Conservation (phyloP, 1,140 invertebrate species). For the Drosophila willistoni region DNA sequence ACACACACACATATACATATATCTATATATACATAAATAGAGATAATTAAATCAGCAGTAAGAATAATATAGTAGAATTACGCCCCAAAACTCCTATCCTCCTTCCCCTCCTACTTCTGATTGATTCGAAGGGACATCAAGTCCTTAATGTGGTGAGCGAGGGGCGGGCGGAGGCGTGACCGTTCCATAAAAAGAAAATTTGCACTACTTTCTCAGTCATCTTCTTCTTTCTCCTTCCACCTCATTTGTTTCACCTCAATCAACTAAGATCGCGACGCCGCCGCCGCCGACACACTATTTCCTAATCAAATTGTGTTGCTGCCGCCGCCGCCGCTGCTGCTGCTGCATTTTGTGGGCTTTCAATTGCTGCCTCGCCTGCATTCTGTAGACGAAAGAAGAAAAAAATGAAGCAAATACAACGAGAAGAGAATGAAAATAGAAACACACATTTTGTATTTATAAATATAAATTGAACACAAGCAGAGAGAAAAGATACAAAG, state of each 20-base stretch:
- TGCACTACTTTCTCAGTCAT: too few relatives aligned
- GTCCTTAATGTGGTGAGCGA: too few relatives aligned
- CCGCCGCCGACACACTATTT: neutral
- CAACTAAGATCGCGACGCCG: too few relatives aligned
- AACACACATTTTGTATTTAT: constrained; percentile 51
- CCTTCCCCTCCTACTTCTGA: too few relatives aligned
- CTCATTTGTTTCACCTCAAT: too few relatives aligned
- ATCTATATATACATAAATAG: neutral
- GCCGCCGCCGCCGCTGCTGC: neutral
- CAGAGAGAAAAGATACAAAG: neutral
- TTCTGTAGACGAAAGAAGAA: constrained; percentile 52
- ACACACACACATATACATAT: neutral
- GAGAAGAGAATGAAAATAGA: neutral
- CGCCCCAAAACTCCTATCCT: neutral
- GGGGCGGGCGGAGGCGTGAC: too few relatives aligned
- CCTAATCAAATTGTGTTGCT: constrained; percentile 2
- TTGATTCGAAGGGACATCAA: too few relatives aligned
- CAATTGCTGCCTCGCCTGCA: constrained; percentile 61
- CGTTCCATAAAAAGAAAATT: too few relatives aligned
- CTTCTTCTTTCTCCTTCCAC: neutral
- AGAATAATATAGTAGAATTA: neutral
- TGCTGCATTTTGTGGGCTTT: constrained; percentile 54
- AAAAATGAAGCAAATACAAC: neutral
- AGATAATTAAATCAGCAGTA: neutral
- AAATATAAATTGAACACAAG: constrained; percentile 62